Evolutionary conservation across 2,113 vertebrate species (phyloP).

Genomic region (Pterocles gutturalis): DNA sequence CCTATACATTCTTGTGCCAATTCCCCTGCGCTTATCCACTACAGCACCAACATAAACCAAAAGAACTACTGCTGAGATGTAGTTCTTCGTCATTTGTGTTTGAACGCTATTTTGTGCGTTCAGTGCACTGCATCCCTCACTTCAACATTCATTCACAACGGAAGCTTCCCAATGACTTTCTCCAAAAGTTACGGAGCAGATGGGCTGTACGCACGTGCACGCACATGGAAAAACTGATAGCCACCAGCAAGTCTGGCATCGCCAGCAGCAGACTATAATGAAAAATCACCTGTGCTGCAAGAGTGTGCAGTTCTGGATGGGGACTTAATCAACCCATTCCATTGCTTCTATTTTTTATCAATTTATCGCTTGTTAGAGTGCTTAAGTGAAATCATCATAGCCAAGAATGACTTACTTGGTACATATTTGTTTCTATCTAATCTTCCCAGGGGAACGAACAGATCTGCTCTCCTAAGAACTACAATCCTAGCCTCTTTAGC

Average conservation of each 20-base stretch:
- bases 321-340: background rate
- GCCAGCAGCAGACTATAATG: background rate
- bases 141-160: background rate
- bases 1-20: fast-evolving
- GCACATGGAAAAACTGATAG: fast-evolving
- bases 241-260: background rate
- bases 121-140: background rate
- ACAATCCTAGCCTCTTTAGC: background rate
- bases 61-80: background rate
- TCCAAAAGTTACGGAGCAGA: background rate
- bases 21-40: no score
- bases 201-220: background rate
- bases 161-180: background rate
- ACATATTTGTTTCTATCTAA: background rate
- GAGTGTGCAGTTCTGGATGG: background rate
- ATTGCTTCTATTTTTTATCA: background rate
- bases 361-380: background rate
- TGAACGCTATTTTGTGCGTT: background rate
- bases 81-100: background rate
- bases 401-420: background rate
- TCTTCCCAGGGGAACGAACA: background rate
- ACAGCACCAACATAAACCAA: background rate
- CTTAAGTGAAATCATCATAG: background rate
- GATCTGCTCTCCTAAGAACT: background rate
- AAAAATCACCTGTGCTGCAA: background rate